phyloP scores from a whole-genome alignment of 2,797 vertebrate species.

The Poliocrania exsul region DNA sequence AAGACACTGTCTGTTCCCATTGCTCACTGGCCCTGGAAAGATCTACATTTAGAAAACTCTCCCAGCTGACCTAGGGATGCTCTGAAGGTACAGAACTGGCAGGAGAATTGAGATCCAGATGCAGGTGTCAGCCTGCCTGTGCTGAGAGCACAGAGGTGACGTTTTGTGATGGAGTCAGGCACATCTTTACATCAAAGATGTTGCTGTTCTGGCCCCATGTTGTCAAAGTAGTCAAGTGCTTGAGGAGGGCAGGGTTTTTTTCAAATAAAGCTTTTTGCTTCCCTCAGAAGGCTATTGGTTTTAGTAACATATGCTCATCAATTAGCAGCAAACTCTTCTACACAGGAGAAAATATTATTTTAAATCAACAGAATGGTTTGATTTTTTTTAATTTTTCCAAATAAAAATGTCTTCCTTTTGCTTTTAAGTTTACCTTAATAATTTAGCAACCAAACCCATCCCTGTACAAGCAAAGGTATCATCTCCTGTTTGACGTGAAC shows the following conservation, averaged over 20 bases:
- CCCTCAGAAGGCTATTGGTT: not conserved
- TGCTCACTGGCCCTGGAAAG: accelerated
- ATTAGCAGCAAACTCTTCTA: not conserved
- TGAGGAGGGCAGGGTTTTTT: not conserved
- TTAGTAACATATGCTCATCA: not conserved
- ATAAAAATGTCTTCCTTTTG: not conserved
- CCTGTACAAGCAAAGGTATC: not conserved
- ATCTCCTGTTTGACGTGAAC: not conserved
- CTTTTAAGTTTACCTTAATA: not conserved
- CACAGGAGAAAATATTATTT: not conserved
- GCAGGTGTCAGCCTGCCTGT: not conserved
- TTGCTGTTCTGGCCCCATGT: not conserved
- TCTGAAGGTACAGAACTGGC: not conserved
- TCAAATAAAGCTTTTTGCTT: not conserved
- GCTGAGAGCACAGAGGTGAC: not conserved
- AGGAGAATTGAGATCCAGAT: not conserved
- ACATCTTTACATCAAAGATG: not conserved
- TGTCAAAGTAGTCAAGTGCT: not conserved
- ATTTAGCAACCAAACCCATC: not conserved
- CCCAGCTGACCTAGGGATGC: not conserved
- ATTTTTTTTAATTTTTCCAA: not conserved
- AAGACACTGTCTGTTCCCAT: not conserved
- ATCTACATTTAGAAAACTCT: not conserved
- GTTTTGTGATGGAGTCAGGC: not conserved
- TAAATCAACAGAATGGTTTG: not conserved